Percentiles rank a stretch among this genome's conserved stretches.
Evolutionary conservation across 2,888 invertebrate genomes (phyloP).

Genomic region (Seira sanloemensis): DNA sequence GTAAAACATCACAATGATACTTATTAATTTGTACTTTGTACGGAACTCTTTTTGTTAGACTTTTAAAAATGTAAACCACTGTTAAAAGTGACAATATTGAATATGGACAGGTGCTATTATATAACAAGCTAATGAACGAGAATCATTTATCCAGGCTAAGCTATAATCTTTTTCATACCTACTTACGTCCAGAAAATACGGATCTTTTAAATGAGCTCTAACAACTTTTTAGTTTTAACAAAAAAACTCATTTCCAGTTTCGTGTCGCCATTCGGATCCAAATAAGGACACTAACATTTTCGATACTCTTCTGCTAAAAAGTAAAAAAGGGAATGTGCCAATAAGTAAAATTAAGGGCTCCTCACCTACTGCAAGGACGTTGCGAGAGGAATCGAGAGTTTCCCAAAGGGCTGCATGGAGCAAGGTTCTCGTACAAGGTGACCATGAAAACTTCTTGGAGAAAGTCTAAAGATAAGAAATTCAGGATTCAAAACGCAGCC

Average conservation of each 20-base stretch:
- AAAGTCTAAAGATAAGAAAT: neutral
- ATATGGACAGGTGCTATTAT: neutral
- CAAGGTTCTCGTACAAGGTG: neutral
- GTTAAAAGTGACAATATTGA: neutral
- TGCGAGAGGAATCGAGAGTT: too few relatives aligned
- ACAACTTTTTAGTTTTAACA: neutral
- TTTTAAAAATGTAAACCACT: neutral
- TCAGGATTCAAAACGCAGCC: neutral
- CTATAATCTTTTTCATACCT: neutral
- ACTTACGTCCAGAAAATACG: conserved; percentile 23
- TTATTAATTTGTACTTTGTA: neutral
- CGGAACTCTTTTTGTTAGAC: neutral
- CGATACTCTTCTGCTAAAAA: neutral
- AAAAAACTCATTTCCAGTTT: neutral
- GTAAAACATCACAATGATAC: neutral
- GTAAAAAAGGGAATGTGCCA: neutral
- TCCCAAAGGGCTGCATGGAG: too few relatives aligned
- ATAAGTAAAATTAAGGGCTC: too few relatives aligned
- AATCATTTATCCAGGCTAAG: neutral
- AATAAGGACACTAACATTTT: neutral
- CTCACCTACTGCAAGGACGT: too few relatives aligned
- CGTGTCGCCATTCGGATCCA: neutral
- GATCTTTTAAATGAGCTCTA: conserved; percentile 41
- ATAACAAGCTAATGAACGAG: neutral
- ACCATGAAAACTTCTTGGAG: neutral